Percentiles rank a stretch among this genome's conserved stretches.
Conservation (phyloP, 1,140 invertebrate species). For the Lutraria rhynchaena region DNA sequence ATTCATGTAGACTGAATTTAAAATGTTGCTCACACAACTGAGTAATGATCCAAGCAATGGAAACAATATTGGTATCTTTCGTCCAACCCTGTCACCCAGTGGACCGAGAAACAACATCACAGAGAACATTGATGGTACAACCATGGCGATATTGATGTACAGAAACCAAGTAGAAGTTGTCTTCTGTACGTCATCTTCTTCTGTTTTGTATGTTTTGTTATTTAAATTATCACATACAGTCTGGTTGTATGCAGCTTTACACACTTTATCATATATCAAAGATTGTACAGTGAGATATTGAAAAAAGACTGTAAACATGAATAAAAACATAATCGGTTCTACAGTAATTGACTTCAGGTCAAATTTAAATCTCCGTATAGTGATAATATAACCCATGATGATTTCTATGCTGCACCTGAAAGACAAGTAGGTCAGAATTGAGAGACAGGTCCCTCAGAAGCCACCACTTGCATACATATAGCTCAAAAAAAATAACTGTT, state of each 20-base stretch:
- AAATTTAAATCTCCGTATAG: too few species aligned
- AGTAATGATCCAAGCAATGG: conserved; percentile 91
- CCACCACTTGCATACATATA: too few species aligned
- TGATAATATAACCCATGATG: too few species aligned
- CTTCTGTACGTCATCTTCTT: conserved; percentile 78
- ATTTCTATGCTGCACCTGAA: too few species aligned
- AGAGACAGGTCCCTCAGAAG: too few species aligned
- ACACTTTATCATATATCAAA: conserved; percentile 82
- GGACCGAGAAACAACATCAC: conserved; percentile 83
- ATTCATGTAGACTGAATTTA: conserved; percentile 86
- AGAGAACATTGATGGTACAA: conserved; percentile 81
- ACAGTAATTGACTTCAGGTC: conserved; percentile 77
- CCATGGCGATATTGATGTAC: conserved; percentile 80
- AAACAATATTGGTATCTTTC: conserved; percentile 92
- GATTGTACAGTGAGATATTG: conserved; percentile 83
- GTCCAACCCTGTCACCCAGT: conserved; percentile 89
- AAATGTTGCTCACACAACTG: conserved; percentile 88
- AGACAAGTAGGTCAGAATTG: too few species aligned
- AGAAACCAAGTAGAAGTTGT: conserved; percentile 81
- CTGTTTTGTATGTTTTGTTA: conserved; percentile 65
- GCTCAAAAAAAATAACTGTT: too few species aligned
- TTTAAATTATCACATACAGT: conserved; percentile 72
- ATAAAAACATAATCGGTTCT: conserved; percentile 84
- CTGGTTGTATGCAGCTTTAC: conserved; percentile 69
- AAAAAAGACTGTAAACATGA: conserved; percentile 83